A percentile compares a stretch with the other conserved stretches of the same genome.
Conservation (phyloP, 2,797 vertebrate genomes). For the Sebastes flavidus region DNA sequence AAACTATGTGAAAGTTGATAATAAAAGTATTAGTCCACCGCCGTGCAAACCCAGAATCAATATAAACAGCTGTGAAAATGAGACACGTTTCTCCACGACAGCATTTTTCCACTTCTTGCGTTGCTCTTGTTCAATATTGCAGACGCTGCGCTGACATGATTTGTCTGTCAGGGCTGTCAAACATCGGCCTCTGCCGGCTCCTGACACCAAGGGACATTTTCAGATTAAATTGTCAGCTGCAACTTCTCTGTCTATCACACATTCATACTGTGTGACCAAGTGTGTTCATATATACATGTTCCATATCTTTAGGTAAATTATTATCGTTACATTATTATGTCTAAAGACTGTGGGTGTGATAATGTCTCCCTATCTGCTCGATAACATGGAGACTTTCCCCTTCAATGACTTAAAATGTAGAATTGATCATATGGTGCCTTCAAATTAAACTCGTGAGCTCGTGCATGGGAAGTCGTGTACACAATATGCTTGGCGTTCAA, state of each 20-base stretch:
- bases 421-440: no score
- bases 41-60: slow-evolving; percentile 25
- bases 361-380: no score
- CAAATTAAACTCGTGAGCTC: no score
- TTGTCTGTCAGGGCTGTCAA: slow-evolving; percentile 66
- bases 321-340: background rate
- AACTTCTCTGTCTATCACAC: slow-evolving; percentile 39
- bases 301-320: slow-evolving; percentile 36
- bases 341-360: no score
- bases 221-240: slow-evolving; percentile 58
- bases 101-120: slow-evolving; percentile 32
- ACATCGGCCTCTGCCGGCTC: slow-evolving; percentile 37
- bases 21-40: slow-evolving; percentile 35
- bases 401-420: no score
- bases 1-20: slow-evolving; percentile 57
- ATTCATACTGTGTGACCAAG: background rate
- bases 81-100: slow-evolving; percentile 26
- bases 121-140: slow-evolving; percentile 61
- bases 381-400: no score
- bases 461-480: no score
- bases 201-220: slow-evolving; percentile 53
- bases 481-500: no score
- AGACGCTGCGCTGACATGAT: slow-evolving; percentile 54
- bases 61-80: slow-evolving; percentile 36
- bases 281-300: background rate